Conservation (phyloP, 2,888 invertebrate species). For the Oxystoma pomonae region DNA sequence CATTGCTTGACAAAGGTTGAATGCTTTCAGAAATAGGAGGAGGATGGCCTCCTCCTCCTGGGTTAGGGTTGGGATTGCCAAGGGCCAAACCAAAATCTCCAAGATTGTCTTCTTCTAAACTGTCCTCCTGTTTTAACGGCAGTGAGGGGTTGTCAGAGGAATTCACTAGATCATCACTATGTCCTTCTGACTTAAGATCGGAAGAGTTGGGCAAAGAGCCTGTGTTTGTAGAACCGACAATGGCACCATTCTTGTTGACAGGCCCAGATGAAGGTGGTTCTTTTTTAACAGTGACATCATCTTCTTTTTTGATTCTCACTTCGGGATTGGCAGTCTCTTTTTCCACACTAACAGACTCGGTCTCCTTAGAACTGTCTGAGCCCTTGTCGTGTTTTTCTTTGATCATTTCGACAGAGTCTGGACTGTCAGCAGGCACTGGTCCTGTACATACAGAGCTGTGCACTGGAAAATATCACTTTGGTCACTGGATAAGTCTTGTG, state of each 20-base stretch:
- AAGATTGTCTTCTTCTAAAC: conserved; percentile 43
- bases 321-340: conserved; percentile 44
- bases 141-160: conserved; percentile 30
- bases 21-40: conserved; percentile 58
- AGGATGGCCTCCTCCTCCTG: conserved; percentile 34
- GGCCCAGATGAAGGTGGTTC: conserved; percentile 42
- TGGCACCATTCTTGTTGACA: conserved; percentile 46
- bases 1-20: conserved; percentile 72
- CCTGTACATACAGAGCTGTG: conserved; percentile 42
- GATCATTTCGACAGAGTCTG: conserved; percentile 43
- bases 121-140: conserved; percentile 45
- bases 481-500: conserved; percentile 39
- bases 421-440: conserved; percentile 41
- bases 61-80: conserved; percentile 28
- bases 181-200: conserved; percentile 41
- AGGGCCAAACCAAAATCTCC: conserved; percentile 43
- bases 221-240: conserved; percentile 47
- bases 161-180: conserved; percentile 30
- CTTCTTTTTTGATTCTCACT: conserved; percentile 46
- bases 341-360: conserved; percentile 45
- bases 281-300: conserved; percentile 42
- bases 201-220: conserved; percentile 43
- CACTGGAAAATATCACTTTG: conserved; percentile 35
- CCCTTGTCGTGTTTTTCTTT: conserved; percentile 50
- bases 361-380: conserved; percentile 47